Evolutionary conservation across 2,113 vertebrate genomes (phyloP).

Genomic region (Monopterus albus): DNA sequence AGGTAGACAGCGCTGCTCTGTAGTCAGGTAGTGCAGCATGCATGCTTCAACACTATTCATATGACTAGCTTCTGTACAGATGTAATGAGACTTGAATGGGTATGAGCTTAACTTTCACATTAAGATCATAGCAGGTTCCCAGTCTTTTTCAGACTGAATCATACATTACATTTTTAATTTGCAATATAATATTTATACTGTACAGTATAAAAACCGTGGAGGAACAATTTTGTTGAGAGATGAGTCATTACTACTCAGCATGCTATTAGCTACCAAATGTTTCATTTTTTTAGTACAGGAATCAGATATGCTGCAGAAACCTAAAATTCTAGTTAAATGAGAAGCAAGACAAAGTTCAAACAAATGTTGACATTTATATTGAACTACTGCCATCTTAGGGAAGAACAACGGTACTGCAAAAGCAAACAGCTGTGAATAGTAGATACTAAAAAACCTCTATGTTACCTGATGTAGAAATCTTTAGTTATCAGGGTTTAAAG

Average conservation of each 20-base stretch:
- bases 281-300: background rate
- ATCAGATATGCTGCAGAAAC: conserved; percentile 12
- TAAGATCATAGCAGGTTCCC: background rate
- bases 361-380: background rate
- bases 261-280: background rate
- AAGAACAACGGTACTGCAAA: conserved; percentile 34
- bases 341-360: background rate
- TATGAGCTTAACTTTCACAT: background rate
- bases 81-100: background rate
- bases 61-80: no score
- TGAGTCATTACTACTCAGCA: conserved; percentile 12
- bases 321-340: background rate
- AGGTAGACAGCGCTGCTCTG: no score
- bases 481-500: no score
- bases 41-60: no score
- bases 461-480: no score
- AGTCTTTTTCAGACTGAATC: background rate
- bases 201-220: background rate
- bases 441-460: background rate
- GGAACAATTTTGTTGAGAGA: background rate
- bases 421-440: background rate
- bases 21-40: no score
- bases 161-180: conserved; percentile 5
- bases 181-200: background rate
- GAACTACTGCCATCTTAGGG: conserved; percentile 71